phyloP scores from a whole-genome alignment of 2,797 vertebrate genomes.

The Acanthiza pusilla region DNA sequence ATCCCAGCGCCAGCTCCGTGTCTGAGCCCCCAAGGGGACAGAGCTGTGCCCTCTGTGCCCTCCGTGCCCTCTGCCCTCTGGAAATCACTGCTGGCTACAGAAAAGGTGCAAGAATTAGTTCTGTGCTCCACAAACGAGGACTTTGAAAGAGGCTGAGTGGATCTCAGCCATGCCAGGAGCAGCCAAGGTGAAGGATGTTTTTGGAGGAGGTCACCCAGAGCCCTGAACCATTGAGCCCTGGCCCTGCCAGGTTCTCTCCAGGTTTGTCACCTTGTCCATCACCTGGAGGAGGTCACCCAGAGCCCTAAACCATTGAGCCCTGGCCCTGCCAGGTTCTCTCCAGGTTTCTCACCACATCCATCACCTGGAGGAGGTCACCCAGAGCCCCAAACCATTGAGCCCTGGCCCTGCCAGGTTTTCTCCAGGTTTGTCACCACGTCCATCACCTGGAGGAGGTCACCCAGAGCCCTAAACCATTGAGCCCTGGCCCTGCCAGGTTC shows the following conservation, averaged over 20 bases:
- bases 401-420: fast-evolving
- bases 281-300: too few species aligned
- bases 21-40: fast-evolving
- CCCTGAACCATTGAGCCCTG: not conserved
- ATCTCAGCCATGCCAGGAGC: not conserved
- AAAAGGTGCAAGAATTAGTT: not conserved
- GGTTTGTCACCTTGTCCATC: not conserved
- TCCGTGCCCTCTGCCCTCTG: not conserved
- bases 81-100: not conserved
- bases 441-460: too few species aligned
- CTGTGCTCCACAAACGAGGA: not conserved
- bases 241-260: not conserved
- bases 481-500: fast-evolving
- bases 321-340: fast-evolving
- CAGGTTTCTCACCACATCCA: not conserved
- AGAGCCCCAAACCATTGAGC: not conserved
- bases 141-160: not conserved
- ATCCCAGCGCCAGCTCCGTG: fast-evolving
- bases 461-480: not conserved
- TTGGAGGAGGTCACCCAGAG: too few species aligned
- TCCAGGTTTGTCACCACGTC: not conserved
- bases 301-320: not conserved
- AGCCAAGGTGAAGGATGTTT: not conserved
- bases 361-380: too few species aligned
- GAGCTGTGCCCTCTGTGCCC: not conserved